Base-by-base conservation (phyloP, 2,888 invertebrate genomes). In the Hemicrepidius hirtus region DNA sequence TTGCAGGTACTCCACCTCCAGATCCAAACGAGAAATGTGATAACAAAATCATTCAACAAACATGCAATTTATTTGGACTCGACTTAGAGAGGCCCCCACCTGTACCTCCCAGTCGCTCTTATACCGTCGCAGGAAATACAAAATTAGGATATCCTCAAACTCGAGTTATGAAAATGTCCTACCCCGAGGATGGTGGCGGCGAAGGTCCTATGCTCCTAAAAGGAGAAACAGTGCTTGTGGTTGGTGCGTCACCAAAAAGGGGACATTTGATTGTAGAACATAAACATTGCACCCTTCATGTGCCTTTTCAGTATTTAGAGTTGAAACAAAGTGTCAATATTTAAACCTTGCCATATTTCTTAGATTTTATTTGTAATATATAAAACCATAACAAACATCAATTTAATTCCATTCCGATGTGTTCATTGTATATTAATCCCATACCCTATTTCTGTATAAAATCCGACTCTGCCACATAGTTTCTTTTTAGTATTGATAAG, bases 81-180 rank as follows among this genome's bases (percentile, higher is more conserved):
- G 97, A 97, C 87, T 89, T 96, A 89, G 96, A 97, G 87, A 90
- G 95, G 75, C 96, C 97, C 37, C 97, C 97, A 37, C 96, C 97
- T 32, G 92, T 97, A 76, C 97, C 97, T 57, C 95, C 96, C 35
- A 93, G 95, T 81, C 91, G 97, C 80, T 92, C 95, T 1, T 97
- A 98, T 87, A 97, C 96, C 5, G 95, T 97, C 71, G 90, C 94
- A 28, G 96, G 96, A 80, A 96, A 96, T 85, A 94, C 95, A 71
- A 97, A 97, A 88, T 88, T 97, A 78, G 94, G 95, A 80, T 97
- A 97, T 88, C 97, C 97, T 76, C 97, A 97, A 88, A 94, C 93
- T 79, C 91, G 97, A 83, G 89, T 95, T 71, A 96, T 97, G 94
- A 95, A 95, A 87, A 94, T 94, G 90, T 93, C 94, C 79, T 97